Base-by-base conservation (phyloP, 1,140 invertebrate species). In the Parasteatoda tepidariorum region DNA sequence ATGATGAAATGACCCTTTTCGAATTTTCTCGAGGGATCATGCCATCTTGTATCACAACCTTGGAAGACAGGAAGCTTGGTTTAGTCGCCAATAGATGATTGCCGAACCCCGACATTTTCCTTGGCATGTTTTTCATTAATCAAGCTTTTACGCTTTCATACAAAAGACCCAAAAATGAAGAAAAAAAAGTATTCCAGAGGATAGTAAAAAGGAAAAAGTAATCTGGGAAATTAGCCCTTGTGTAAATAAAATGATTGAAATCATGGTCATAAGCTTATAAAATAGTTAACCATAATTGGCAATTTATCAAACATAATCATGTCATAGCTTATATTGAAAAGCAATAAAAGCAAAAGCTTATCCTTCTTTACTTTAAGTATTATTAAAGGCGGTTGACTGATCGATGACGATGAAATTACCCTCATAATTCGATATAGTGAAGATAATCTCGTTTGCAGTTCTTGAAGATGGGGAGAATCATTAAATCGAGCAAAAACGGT, bases 281-380 rank as follows among this genome's bases (percentile, higher is more conserved):
- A 75, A 38, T 33, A 18, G 15, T 34, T 26, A 2, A 41, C 11
- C n/a, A 34, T 62, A 75, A 75, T 75, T 75, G 73, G 30, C 33
- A 24, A 75, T 75, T 34, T 62, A 75, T 75, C 73, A 75, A 15
- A 26, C 33, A 62, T 75, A 75, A 75, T 75, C 73, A 34, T 24
- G 26, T 61, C 61, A 75, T 38, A 15, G 31, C 13, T 31, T n/a
- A n/a, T n/a, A n/a, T n/a, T n/a, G n/a, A n/a, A n/a, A n/a, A n/a
- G n/a, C n/a, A n/a, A n/a, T n/a, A n/a, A n/a, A n/a, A n/a, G n/a
- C n/a, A n/a, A n/a, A n/a, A n/a, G n/a, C n/a, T n/a, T n/a, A n/a
- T n/a, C n/a, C n/a, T n/a, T n/a, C n/a, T n/a, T 31, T 33, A 33
- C 34, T 18, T 55, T 33, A 73, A 48, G 41, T 48, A 48, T 7